A percentile compares a stretch with the other conserved stretches of the same genome.
Conservation (phyloP, 2,113 vertebrate genomes). For the Passer domesticus region DNA sequence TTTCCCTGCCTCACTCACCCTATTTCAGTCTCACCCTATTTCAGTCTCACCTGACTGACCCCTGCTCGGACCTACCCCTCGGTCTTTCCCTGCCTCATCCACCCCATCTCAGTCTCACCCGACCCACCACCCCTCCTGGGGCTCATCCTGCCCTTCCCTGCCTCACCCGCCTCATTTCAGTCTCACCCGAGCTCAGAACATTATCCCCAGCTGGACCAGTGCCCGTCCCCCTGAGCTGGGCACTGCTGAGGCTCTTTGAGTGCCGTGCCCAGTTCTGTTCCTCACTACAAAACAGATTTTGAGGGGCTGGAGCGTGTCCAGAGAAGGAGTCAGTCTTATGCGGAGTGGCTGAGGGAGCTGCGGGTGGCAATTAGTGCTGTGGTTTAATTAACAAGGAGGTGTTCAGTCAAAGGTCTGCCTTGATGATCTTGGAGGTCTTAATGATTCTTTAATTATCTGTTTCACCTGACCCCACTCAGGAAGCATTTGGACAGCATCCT, state of each 20-base stretch:
- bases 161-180: not conserved
- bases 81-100: not conserved
- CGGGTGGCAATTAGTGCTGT: not conserved
- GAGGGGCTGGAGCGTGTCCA: not conserved
- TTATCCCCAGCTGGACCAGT: not conserved
- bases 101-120: fast-evolving
- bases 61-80: fast-evolving
- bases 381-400: not conserved
- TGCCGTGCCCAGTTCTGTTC: not conserved
- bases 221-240: not conserved
- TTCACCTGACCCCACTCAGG: not conserved
- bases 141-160: fast-evolving
- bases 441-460: not conserved
- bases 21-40: not conserved
- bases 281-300: not conserved
- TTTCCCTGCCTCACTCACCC: not conserved
- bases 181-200: not conserved
- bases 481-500: not conserved
- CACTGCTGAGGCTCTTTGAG: not conserved
- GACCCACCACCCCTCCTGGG: too few relatives aligned
- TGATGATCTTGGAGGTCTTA: not conserved
- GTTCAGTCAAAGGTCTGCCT: not conserved
- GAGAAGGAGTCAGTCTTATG: not conserved
- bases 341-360: not conserved
- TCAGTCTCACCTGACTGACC: not conserved